Evolutionary conservation across 2,797 vertebrate genomes (phyloP).

Genomic region (Megalops cyprinoides): DNA sequence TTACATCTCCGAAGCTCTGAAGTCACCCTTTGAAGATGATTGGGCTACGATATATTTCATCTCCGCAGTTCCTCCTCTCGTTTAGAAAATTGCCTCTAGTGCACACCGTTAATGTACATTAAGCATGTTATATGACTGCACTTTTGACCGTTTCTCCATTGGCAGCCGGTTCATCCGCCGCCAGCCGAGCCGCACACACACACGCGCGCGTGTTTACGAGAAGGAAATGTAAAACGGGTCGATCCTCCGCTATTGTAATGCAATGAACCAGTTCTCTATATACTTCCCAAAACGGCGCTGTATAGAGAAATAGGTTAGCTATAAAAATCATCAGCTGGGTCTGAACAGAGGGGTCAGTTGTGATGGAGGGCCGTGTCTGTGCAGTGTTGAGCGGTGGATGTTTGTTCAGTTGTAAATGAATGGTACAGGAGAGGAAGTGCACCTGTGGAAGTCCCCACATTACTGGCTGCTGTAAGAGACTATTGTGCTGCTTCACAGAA

Average conservation of each 20-base stretch:
- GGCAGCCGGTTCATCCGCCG: not conserved
- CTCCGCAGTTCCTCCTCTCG: not conserved
- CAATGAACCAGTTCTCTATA: not conserved
- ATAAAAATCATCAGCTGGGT: not conserved
- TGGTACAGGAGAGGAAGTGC: not conserved
- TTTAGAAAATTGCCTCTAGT: not conserved
- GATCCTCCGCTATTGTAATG: too few species aligned
- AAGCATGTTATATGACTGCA: not conserved
- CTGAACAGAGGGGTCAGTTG: not conserved
- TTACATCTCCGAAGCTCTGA: not conserved
- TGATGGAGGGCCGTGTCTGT: not conserved
- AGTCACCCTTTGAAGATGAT: slow-evolving; percentile 7
- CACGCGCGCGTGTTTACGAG: not conserved
- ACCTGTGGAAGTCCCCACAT: slow-evolving; percentile 20
- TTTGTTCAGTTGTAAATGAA: slow-evolving; percentile 9
- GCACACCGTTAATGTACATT: not conserved
- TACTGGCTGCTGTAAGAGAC: not conserved
- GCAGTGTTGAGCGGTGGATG: not conserved
- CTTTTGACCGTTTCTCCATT: not conserved
- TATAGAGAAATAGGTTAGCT: not conserved
- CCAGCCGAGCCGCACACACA: not conserved
- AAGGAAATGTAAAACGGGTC: not conserved
- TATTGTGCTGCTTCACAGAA: not conserved
- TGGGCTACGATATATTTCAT: not conserved
- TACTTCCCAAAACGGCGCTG: not conserved